These are phyloP conservation scores for Benthochromis sp. DNA, from an alignment of 2,113 vertebrate species.

Conservation along the genomic window DNA sequence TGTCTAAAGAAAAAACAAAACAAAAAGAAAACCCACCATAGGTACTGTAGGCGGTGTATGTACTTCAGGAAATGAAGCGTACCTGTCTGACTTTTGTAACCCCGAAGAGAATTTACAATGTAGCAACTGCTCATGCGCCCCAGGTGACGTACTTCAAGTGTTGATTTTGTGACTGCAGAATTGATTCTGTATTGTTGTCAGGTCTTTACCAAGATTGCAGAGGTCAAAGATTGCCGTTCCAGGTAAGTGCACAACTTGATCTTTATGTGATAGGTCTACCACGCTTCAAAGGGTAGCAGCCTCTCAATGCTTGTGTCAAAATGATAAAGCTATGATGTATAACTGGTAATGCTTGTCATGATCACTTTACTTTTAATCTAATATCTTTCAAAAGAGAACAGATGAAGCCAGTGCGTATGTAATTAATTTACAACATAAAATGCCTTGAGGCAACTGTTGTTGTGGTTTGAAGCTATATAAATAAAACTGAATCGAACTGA, in stretches of 20 bases:
- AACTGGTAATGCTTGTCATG: background rate
- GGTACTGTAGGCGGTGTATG: background rate
- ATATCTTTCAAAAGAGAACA: background rate
- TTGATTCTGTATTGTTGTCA: too few relatives aligned
- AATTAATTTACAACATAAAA: background rate
- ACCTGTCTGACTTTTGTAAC: background rate
- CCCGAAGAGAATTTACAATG: background rate
- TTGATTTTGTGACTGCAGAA: too few relatives aligned
- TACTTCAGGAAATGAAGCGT: rapidly evolving
- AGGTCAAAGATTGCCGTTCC: background rate
- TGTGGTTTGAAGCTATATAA: background rate
- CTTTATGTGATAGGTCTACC: background rate
- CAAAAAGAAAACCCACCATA: background rate
- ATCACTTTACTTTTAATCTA: background rate
- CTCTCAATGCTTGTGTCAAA: background rate
- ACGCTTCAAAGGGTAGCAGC: background rate
- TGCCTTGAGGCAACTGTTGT: background rate
- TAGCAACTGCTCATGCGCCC: background rate
- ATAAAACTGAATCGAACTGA: background rate
- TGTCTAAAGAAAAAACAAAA: background rate
- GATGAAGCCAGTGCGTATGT: background rate
- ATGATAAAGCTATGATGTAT: background rate
- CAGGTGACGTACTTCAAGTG: too few relatives aligned
- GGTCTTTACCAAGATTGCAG: background rate
- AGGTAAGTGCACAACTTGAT: background rate